These are phyloP conservation scores for Bombus superbus DNA, from an alignment of 1,140 invertebrate species.

Conservation along the genomic window DNA sequence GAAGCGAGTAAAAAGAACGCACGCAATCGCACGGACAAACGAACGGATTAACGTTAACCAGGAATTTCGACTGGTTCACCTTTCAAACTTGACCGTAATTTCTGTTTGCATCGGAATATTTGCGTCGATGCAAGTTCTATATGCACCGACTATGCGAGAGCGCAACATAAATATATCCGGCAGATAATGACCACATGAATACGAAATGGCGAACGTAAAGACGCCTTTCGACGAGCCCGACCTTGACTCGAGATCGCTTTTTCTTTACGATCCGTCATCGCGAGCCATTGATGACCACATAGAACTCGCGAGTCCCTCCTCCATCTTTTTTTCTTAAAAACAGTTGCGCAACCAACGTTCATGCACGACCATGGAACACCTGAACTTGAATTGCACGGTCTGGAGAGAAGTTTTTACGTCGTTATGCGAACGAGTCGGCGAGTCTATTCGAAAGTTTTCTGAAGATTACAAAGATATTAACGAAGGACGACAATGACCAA, in stretches of 20 bases:
- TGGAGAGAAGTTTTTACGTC: conserved; percentile 1
- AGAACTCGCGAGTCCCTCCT: conserved; percentile 45
- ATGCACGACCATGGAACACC: conserved; percentile 55
- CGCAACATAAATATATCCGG: conserved; percentile 36
- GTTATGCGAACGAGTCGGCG: background rate
- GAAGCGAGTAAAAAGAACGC: background rate
- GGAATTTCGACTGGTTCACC: conserved; percentile 62
- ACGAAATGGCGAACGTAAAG: conserved; percentile 68
- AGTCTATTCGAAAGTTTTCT: background rate
- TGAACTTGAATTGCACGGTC: conserved; percentile 65
- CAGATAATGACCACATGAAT: conserved; percentile 67
- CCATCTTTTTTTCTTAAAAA: conserved; percentile 47
- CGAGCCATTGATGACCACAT: conserved; percentile 64
- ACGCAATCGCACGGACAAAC: background rate
- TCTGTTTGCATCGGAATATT: conserved; percentile 32
- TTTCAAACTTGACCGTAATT: conserved; percentile 44
- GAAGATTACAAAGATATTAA: background rate
- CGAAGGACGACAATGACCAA: background rate
- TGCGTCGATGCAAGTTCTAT: conserved; percentile 38
- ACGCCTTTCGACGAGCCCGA: conserved; percentile 70
- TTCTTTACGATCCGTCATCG: conserved; percentile 72
- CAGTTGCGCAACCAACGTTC: conserved; percentile 49
- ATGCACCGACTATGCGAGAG: conserved; percentile 39
- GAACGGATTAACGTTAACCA: conserved; percentile 4
- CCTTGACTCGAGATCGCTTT: conserved; percentile 77